Percentiles rank a stretch among this genome's conserved stretches.
These are phyloP conservation scores for Salvelinus sp. DNA, from an alignment of 2,113 vertebrate genomes.

Conservation along the genomic window DNA sequence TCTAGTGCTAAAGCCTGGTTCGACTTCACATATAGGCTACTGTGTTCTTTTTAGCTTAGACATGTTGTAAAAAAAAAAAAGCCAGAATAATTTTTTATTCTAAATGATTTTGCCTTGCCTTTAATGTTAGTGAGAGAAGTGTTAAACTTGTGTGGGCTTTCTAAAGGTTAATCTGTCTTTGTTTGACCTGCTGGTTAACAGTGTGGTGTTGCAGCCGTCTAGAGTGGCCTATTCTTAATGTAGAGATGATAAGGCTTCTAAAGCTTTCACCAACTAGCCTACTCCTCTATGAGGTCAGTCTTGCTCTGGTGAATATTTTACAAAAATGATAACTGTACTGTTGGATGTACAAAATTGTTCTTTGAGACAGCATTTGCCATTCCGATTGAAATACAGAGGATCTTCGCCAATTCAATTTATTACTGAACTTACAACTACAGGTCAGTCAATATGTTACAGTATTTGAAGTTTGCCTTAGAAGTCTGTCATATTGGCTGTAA, in stretches of 20 bases:
- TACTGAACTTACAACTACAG: no score
- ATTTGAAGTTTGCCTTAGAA: no score
- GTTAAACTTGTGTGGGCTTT: not conserved
- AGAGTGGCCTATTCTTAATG: not conserved
- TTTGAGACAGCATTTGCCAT: slow-evolving; percentile 19
- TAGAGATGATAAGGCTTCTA: not conserved
- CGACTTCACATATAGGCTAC: no score
- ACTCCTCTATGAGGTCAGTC: not conserved
- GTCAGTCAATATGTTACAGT: no score
- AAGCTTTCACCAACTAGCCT: not conserved
- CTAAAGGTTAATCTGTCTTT: not conserved
- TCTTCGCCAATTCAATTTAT: no score
- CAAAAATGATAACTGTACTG: not conserved
- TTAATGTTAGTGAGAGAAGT: not conserved
- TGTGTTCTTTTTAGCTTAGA: no score
- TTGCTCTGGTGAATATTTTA: not conserved
- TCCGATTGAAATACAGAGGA: not conserved
- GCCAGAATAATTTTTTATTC: no score
- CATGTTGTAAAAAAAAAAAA: no score
- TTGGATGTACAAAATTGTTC: slow-evolving; percentile 5
- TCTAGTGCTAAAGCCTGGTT: no score
- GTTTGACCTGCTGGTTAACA: not conserved
- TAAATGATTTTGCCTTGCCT: not conserved
- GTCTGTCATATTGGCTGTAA: no score
- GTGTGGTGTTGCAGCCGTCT: not conserved